Evolutionary conservation across 2,113 vertebrate species (phyloP).

Genomic region (Proteles cristata): DNA sequence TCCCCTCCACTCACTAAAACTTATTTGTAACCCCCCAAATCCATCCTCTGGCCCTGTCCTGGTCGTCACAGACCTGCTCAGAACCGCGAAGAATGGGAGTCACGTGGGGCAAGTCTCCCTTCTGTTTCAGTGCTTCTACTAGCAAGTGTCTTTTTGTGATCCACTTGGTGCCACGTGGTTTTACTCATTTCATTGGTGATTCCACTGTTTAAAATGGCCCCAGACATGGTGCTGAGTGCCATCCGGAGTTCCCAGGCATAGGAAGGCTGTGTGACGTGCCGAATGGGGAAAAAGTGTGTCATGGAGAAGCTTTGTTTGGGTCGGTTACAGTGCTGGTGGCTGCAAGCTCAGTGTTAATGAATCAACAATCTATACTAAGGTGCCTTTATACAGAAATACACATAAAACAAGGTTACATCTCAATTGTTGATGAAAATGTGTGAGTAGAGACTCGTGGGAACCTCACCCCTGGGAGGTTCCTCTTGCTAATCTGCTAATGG

Average conservation of each 20-base stretch:
- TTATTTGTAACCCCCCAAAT: rapidly evolving
- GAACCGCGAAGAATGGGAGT: neutral
- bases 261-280: neutral
- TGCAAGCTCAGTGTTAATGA: rapidly evolving
- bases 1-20: neutral
- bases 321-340: rapidly evolving
- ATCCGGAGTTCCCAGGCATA: rapidly evolving
- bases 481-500: neutral
- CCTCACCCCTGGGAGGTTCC: too few species aligned
- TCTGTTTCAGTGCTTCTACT: neutral
- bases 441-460: neutral
- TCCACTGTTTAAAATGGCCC: neutral
- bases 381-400: neutral
- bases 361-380: rapidly evolving
- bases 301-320: rapidly evolving
- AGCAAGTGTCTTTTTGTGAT: rapidly evolving
- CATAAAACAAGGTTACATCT: too few species aligned
- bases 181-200: too few species aligned
- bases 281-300: rapidly evolving
- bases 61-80: neutral
- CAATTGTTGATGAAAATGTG: rapidly evolving
- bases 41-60: rapidly evolving
- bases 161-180: rapidly evolving
- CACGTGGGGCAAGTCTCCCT: rapidly evolving
- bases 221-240: rapidly evolving